Conservation (phyloP, 35 echinoderm and acorn worm species). For the Ophioderma brevispina region DNA sequence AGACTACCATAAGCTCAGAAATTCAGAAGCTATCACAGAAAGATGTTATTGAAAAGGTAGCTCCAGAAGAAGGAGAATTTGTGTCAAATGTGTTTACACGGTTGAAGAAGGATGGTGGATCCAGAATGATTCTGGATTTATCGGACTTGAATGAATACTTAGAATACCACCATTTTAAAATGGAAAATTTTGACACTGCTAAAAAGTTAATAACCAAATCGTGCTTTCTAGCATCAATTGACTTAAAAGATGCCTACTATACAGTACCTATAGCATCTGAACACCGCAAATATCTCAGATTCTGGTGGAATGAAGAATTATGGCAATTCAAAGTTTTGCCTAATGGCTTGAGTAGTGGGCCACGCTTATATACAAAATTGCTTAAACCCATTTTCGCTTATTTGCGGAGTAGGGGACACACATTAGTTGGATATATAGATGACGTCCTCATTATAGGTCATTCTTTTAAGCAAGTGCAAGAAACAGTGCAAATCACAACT, state of each 20-base stretch:
- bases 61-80: constrained; percentile 28
- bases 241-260: constrained; percentile 79
- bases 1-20: constrained; percentile 37
- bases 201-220: constrained; percentile 37
- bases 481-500: constrained; percentile 16
- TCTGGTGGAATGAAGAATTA: constrained; percentile 40
- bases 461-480: neutral
- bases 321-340: constrained; percentile 65
- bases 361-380: constrained; percentile 66
- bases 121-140: constrained; percentile 67
- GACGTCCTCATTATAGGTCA: constrained; percentile 19
- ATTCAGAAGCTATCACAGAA: constrained; percentile 30
- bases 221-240: constrained; percentile 68
- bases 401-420: neutral
- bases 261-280: constrained; percentile 33
- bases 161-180: constrained; percentile 81
- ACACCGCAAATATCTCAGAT: constrained; percentile 54
- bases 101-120: constrained; percentile 59
- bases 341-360: constrained; percentile 66
- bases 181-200: constrained; percentile 64
- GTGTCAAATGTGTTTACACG: constrained; percentile 62
- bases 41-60: constrained; percentile 51
- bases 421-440: constrained; percentile 32
- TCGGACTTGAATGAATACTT: constrained; percentile 63
- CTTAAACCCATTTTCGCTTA: constrained; percentile 36